Percentiles rank a stretch among this genome's conserved stretches.
These are phyloP conservation scores for Pterocles burchelli DNA, from an alignment of 2,113 vertebrate species.

Conservation along the genomic window DNA sequence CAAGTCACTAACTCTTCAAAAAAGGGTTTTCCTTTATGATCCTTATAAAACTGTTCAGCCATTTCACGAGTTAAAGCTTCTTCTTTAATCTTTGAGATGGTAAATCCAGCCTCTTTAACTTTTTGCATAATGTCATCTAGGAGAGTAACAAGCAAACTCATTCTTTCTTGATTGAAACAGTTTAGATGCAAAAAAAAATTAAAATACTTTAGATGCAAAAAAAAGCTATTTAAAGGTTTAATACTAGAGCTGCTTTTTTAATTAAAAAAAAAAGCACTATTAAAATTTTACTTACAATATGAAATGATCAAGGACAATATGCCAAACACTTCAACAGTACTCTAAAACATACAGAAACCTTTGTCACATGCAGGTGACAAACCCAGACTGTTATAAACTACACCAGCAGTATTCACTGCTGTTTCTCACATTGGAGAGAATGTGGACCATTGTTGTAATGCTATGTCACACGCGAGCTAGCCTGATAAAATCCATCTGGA, in stretches of 20 bases:
- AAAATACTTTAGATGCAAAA: not conserved
- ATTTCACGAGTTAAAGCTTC: constrained; percentile 74
- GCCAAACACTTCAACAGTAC: not conserved
- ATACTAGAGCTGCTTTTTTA: not conserved
- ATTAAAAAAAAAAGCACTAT: not conserved
- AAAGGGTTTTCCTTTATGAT: constrained; percentile 82
- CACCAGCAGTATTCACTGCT: not conserved
- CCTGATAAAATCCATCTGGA: not conserved
- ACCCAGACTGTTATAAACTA: not conserved
- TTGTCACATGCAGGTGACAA: not conserved
- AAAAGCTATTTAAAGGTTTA: not conserved
- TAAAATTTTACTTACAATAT: not conserved
- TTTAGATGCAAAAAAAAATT: not conserved
- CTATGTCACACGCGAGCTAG: not conserved
- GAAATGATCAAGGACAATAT: not conserved
- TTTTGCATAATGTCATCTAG: constrained; percentile 81
- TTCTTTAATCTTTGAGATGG: constrained; percentile 79
- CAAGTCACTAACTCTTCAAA: constrained; percentile 80
- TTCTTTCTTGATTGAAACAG: not conserved
- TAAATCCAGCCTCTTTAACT: constrained; percentile 78
- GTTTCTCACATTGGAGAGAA: not conserved
- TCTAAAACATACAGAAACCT: not conserved
- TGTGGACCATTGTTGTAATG: not conserved
- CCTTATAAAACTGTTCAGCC: constrained; percentile 83
- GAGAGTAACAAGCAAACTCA: not conserved